Percentiles rank a stretch among this genome's conserved stretches.
phyloP scores from a whole-genome alignment of 2,797 vertebrate genomes.

The Spinus olivaceus region DNA sequence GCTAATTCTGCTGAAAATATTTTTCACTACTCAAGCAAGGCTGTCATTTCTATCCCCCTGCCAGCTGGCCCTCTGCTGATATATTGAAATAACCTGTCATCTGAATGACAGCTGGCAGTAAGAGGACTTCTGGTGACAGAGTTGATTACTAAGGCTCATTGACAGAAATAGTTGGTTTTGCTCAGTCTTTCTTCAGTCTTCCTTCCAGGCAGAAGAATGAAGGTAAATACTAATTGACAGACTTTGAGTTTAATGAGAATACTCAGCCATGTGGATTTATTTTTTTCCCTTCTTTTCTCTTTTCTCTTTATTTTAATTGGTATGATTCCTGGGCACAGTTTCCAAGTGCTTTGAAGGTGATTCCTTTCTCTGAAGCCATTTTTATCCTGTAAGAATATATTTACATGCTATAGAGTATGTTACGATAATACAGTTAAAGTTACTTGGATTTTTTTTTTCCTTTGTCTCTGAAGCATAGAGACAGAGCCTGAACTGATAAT shows the following conservation, averaged over 20 bases:
- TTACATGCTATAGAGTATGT: neutral
- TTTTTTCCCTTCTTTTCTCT: neutral
- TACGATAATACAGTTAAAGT: neutral
- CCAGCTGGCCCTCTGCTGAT: conserved; percentile 38
- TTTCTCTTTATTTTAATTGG: neutral
- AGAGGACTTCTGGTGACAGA: conserved; percentile 35
- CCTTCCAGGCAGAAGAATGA: conserved; percentile 1
- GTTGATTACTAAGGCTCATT: conserved; percentile 44
- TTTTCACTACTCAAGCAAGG: conserved; percentile 24
- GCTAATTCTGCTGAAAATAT: conserved; percentile 49
- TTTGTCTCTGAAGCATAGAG: neutral
- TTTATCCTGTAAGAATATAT: neutral
- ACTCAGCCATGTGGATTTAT: neutral
- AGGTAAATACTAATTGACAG: conserved; percentile 5
- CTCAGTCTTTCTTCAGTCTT: conserved; percentile 12
- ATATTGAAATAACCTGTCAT: conserved; percentile 27
- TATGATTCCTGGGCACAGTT: neutral
- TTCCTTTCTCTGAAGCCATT: neutral
- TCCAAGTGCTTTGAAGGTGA: neutral
- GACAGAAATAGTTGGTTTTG: conserved; percentile 11
- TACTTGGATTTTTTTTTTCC: neutral
- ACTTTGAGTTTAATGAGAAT: conserved; percentile 26
- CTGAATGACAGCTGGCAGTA: conserved; percentile 34
- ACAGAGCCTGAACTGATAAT: neutral
- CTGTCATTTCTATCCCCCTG: conserved; percentile 31